Evolutionary conservation across 2,888 invertebrate genomes (phyloP), one percentile per base, ranked within the genome.

Genomic region (Lepidochrysops patricia): DNA sequence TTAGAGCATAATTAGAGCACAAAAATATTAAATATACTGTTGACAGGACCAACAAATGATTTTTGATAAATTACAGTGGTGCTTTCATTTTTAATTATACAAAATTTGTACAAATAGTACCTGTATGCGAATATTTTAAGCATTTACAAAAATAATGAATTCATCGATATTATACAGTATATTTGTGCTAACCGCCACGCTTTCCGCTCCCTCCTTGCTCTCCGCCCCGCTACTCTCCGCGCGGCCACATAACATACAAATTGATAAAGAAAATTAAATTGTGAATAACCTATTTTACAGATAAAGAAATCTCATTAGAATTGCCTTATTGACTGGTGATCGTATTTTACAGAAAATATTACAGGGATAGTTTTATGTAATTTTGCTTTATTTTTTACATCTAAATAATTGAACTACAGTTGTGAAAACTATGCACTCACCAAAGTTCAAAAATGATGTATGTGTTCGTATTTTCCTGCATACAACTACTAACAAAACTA

Each of bases 181-280:
- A 9, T 9, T 1, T 23, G 2, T 23, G 19, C 6, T 7, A 43
- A 9, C 9, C 43, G 29, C 19, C 9, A 7, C 77, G 72, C 29
- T 32, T 19, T 13, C 9, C 54, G 32, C 54, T 32, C 29, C n/a
- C n/a, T 26, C 13, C 32, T 32, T 26, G 5, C n/a, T 26, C 13
- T 19, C 19, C 54, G 12, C 13, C 15, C 54, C 54, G 54, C 54
- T 12, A n/a, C 54, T 54, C 54, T 19, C 6, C 15, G 52, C 27
- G 27, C 54, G 54, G 9, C 54, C 54, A 12, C 32, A 27, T 52
- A 29, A 52, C 26, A 52, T 52, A 54, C 29, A 54, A 54, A 80
- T 70, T 65, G 74, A 76, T 74, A 70, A 75, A 72, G 75, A 70
- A 74, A 76, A 76, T 76, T 77, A 79, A 80, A 72, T 71, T 75